Conservation (phyloP, 2,888 invertebrate species). For the Corythucha ciliata region DNA sequence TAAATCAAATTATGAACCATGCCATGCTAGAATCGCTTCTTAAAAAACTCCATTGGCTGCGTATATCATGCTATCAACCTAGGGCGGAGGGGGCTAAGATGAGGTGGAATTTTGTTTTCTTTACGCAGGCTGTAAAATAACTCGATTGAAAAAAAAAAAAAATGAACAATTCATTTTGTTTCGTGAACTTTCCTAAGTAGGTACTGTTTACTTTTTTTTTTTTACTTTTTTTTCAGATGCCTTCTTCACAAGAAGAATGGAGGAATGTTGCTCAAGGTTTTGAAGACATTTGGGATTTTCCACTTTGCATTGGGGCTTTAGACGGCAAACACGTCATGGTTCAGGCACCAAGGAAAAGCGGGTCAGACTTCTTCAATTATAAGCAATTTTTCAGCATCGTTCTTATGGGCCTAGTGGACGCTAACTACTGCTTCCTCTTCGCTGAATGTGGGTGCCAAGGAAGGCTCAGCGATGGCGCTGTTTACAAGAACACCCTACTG, state of each 20-base stretch:
- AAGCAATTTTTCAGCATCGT: conserved; percentile 23
- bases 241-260: conserved; percentile 8
- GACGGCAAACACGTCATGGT: conserved; percentile 20
- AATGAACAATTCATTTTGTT: too few species aligned
- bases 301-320: conserved; percentile 11
- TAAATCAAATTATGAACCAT: too few species aligned
- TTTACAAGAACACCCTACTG: conserved; percentile 26
- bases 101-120: too few species aligned
- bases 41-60: too few species aligned
- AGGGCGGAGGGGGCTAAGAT: too few species aligned
- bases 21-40: too few species aligned
- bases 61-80: too few species aligned
- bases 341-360: conserved; percentile 3
- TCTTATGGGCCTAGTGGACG: conserved; percentile 35
- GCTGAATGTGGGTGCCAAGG: conserved; percentile 37
- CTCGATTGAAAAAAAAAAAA: too few species aligned
- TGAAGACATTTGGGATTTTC: conserved; percentile 12
- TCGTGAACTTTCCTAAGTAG: too few species aligned
- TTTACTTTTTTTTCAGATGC: conserved; percentile 14
- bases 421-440: conserved; percentile 37
- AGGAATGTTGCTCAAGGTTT: not conserved
- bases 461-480: conserved; percentile 35
- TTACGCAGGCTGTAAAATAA: too few species aligned
- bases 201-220: too few species aligned
- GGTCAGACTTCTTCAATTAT: conserved; percentile 13